Percentiles rank a stretch among this genome's conserved stretches.
Conservation (phyloP, 2,797 vertebrate species). For the Acanthis flammea region DNA sequence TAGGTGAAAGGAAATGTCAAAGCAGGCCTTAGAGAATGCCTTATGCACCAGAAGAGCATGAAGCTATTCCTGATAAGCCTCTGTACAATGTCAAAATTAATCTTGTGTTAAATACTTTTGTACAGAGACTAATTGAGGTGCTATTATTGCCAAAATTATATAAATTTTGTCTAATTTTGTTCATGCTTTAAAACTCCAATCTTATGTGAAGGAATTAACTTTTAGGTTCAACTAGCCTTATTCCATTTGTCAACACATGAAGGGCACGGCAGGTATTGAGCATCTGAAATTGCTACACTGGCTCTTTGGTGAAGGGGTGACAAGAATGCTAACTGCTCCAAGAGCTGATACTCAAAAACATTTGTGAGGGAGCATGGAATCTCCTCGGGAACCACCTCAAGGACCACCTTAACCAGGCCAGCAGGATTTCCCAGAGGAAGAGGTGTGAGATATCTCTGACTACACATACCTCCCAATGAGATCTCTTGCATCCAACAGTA, state of each 20-base stretch:
- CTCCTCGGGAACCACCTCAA: background rate
- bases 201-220: conserved; percentile 37
- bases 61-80: conserved; percentile 43
- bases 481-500: background rate
- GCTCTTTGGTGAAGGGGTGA: conserved; percentile 53
- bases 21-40: background rate
- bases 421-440: background rate
- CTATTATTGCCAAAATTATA: background rate
- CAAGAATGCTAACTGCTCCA: background rate
- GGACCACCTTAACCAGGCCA: background rate
- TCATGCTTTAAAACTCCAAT: conserved; percentile 12
- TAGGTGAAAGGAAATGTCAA: background rate
- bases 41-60: conserved; percentile 3
- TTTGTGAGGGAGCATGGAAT: background rate
- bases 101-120: background rate
- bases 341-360: background rate
- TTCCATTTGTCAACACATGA: conserved; percentile 38
- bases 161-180: conserved; percentile 20
- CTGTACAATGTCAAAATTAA: conserved; percentile 20
- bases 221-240: conserved; percentile 29
- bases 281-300: conserved; percentile 33
- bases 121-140: conserved; percentile 19
- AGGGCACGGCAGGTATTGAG: conserved; percentile 16
- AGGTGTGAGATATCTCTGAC: background rate
- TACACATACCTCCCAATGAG: background rate